Conservation (phyloP, 2,888 invertebrate genomes). For the Arctia plantaginis region DNA sequence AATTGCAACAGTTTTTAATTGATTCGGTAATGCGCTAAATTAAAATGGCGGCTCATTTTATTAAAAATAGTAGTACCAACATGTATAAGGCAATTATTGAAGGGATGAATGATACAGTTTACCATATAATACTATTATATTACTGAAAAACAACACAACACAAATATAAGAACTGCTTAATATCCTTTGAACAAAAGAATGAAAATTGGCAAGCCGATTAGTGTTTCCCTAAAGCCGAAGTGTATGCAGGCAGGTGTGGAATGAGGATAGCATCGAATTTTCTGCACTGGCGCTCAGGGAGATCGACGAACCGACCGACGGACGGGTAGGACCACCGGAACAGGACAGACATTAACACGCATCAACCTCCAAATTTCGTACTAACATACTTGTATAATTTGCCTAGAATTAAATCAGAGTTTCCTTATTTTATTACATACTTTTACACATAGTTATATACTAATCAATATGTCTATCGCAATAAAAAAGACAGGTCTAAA, state of each 20-base stretch:
- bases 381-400: neutral
- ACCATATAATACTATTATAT: no score
- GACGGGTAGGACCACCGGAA: constrained; percentile 30
- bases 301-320: constrained; percentile 67
- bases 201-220: constrained; percentile 6
- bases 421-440: neutral
- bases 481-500: no score
- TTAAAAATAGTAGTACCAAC: neutral
- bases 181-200: neutral
- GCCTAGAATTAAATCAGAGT: neutral
- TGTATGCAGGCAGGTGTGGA: constrained; percentile 68
- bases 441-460: neutral
- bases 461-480: neutral
- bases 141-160: no score
- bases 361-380: constrained; percentile 8
- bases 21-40: neutral
- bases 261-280: constrained; percentile 77
- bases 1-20: no score
- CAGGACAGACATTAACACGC: neutral
- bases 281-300: constrained; percentile 73
- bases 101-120: no score
- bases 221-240: constrained; percentile 24
- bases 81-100: no score
- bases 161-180: neutral
- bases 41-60: neutral